phyloP scores from a whole-genome alignment of 2,113 vertebrate genomes.

The Herpetotheres cachinnans region DNA sequence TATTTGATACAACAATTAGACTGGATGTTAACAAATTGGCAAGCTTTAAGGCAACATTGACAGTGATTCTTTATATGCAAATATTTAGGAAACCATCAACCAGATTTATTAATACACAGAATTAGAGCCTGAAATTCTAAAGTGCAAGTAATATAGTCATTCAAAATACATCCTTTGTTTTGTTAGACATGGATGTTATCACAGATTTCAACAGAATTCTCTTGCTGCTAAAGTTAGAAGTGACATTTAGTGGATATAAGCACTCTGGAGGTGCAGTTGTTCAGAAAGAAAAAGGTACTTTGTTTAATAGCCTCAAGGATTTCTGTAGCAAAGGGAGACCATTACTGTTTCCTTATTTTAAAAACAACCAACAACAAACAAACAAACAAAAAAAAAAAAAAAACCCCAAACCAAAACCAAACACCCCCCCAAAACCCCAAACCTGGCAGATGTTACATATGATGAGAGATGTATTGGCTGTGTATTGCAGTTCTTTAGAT shows the following conservation, averaged over 20 bases:
- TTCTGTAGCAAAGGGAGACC: not conserved
- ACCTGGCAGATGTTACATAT: not conserved
- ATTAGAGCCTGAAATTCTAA: not conserved
- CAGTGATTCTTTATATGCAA: conserved; percentile 14
- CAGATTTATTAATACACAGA: conserved; percentile 27
- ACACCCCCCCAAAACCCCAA: not conserved
- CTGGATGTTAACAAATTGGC: conserved; percentile 25
- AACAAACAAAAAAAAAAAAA: not conserved
- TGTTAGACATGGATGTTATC: not conserved
- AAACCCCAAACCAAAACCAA: not conserved
- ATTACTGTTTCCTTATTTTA: not conserved
- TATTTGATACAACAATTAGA: conserved; percentile 40
- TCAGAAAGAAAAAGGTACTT: not conserved
- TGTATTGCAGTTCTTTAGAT: conserved; percentile 8
- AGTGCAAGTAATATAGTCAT: not conserved
- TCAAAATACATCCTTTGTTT: conserved; percentile 3
- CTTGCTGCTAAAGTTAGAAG: conserved; percentile 12
- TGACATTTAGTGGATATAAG: not conserved
- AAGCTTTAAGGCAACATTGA: conserved; percentile 17
- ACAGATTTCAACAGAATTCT: conserved; percentile 20
- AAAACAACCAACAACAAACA: not conserved
- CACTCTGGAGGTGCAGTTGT: conserved; percentile 15
- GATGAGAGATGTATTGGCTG: conserved; percentile 10
- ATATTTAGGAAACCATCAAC: conserved; percentile 46
- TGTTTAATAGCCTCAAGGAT: conserved; percentile 23